Evolutionary conservation across 2,888 invertebrate genomes (phyloP).

Genomic region (Melieria crassipennis): DNA sequence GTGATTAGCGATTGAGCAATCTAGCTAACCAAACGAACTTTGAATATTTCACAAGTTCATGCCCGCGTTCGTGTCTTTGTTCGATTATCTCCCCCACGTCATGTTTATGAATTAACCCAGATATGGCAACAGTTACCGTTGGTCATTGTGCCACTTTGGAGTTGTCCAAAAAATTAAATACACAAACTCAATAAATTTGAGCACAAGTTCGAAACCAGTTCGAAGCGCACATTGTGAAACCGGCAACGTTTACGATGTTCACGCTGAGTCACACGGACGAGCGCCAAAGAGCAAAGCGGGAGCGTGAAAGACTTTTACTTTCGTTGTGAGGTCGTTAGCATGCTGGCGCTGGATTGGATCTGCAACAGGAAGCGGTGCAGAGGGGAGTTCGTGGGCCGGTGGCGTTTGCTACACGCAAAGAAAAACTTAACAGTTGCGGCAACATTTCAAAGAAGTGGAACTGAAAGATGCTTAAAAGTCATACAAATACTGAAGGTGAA

Average conservation of each 20-base stretch:
- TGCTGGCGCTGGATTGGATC: constrained; percentile 25
- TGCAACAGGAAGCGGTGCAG: constrained; percentile 9
- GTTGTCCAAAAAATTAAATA: constrained; percentile 19
- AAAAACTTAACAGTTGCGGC: too few relatives aligned
- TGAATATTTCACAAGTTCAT: constrained; percentile 29
- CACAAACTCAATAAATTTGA: constrained; percentile 24
- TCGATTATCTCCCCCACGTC: neutral
- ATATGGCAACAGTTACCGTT: constrained; percentile 42
- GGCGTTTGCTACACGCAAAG: neutral
- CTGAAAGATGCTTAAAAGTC: too few relatives aligned
- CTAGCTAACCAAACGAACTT: neutral
- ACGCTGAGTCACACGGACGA: neutral
- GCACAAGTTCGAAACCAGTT: constrained; percentile 16
- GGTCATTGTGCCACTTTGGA: constrained; percentile 60
- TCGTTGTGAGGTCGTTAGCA: constrained; percentile 55
- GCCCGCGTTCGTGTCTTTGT: neutral
- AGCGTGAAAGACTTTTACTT: constrained; percentile 58
- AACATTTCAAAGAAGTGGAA: too few relatives aligned
- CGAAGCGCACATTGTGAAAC: neutral
- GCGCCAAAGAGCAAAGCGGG: constrained; percentile 11
- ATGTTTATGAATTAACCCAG: constrained; percentile 33
- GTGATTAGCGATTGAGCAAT: neutral
- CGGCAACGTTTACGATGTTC: constrained; percentile 14
- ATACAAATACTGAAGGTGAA: too few relatives aligned
- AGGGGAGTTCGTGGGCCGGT: neutral